Evolutionary conservation across 2,888 invertebrate genomes (phyloP).

Genomic region (Mycalesis mineus): DNA sequence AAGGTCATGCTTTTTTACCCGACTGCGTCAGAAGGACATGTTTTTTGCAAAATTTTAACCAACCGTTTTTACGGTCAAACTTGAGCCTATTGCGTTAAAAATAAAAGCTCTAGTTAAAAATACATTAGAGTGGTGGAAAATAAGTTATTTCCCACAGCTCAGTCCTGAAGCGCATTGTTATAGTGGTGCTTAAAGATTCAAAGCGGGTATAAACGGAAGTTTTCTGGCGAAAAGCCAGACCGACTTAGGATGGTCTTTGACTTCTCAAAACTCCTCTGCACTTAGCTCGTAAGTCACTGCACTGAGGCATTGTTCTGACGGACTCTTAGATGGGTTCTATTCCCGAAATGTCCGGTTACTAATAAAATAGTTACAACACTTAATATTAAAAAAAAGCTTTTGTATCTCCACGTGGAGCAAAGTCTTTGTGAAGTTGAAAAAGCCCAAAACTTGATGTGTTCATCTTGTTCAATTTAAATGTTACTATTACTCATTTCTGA

Average conservation of each 20-base stretch:
- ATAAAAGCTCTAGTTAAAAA: not conserved
- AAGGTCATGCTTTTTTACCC: no score
- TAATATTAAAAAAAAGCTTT: no score
- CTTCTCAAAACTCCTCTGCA: slow-evolving; percentile 10
- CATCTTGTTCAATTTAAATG: no score
- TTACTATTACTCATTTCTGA: no score
- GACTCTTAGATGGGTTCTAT: not conserved
- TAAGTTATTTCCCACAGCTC: not conserved
- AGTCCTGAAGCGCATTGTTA: not conserved
- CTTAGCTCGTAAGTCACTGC: slow-evolving; percentile 7
- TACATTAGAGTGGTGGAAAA: not conserved
- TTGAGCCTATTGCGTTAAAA: no score
- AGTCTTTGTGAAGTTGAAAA: no score
- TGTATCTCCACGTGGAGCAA: no score
- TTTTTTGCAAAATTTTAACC: no score
- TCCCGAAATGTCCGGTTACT: not conserved
- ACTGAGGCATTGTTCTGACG: not conserved
- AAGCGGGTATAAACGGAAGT: slow-evolving; percentile 9
- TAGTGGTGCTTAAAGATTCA: slow-evolving; percentile 9
- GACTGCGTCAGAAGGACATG: no score
- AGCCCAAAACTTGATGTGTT: no score
- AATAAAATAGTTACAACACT: no score
- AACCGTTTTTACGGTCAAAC: no score
- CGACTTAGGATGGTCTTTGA: slow-evolving; percentile 18
- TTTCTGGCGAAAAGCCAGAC: slow-evolving; percentile 11